These are phyloP conservation scores for Eupithecia vulgata DNA, from an alignment of 2,888 invertebrate species.

Conservation along the genomic window DNA sequence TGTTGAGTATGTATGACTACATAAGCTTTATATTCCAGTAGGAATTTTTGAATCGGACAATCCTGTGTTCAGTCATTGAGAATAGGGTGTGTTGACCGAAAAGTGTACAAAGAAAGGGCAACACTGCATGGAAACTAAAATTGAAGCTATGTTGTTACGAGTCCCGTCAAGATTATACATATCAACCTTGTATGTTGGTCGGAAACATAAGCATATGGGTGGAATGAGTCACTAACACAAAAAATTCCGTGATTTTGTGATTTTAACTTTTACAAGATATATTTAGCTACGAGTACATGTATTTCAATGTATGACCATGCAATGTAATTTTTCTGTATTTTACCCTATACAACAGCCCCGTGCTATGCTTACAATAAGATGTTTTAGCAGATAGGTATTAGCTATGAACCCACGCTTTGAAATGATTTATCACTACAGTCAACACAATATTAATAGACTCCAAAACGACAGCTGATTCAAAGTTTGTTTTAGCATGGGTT, in stretches of 20 bases:
- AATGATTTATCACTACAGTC: too few relatives aligned
- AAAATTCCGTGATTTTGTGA: neutral
- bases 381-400: neutral
- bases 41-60: conserved; percentile 4
- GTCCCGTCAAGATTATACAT: neutral
- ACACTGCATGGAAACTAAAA: neutral
- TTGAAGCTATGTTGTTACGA: neutral
- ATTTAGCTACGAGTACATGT: too few relatives aligned
- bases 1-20: conserved; percentile 28
- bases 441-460: neutral
- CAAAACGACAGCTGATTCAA: neutral
- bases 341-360: too few relatives aligned
- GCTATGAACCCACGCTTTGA: too few relatives aligned
- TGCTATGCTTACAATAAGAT: too few relatives aligned
- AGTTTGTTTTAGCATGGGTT: neutral
- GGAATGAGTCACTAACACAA: neutral
- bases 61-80: neutral
- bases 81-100: conserved; percentile 1
- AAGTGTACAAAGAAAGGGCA: neutral
- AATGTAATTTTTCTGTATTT: too few relatives aligned
- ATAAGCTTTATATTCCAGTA: conserved; percentile 21
- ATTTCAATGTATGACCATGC: too few relatives aligned
- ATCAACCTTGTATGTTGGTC: neutral
- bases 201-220: neutral
- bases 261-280: neutral